Evolutionary conservation across 2,888 invertebrate species (phyloP), one percentile per base, ranked within the genome.

Genomic region (Acanthosoma haemorrhoidale): DNA sequence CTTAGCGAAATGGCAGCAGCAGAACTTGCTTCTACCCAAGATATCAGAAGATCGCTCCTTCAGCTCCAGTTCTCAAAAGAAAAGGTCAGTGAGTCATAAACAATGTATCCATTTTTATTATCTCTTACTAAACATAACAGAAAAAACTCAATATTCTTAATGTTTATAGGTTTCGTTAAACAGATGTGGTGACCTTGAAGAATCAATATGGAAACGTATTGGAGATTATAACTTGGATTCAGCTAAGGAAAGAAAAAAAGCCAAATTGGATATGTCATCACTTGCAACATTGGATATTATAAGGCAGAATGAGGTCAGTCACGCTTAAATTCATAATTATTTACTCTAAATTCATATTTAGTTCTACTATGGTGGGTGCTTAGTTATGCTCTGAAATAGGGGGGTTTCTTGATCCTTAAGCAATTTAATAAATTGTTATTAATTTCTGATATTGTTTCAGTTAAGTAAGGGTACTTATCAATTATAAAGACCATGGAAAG

Each of bases 251-350:
- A 64, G 64, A 25, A 64, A 64, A 38, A 64, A 64, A 25, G 41
- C 41, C 11, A 21, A 15, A 31, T 41, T 15, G 16, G 2, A 39
- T 25, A 34, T 16, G 21, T 41, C 41, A 0, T 21, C 64, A 15
- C 39, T 64, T 13, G 64, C 39, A 11, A 41, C 29, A n/a, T 36
- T 64, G 9, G 64, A 64, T 64, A 18, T 64, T 9, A 64, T 64
- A 5, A 39, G 64, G 15, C 39, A 41, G 25, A 64, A 38, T 21
- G 13, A 64, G 31, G 64, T 64, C 29, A 29, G n/a, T 18, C 21
- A 43, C 11, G 4, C 15, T 43, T 11, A 3, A 21, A 21, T 21
- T 41, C 4, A 18, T 1, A 16, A 39, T n/a, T n/a, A n/a, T n/a
- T n/a, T n/a, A n/a, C n/a, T n/a, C n/a, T n/a, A n/a, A n/a, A n/a